Base-by-base conservation (phyloP, 2,113 vertebrate species). In the Erpornis zantholeuca region DNA sequence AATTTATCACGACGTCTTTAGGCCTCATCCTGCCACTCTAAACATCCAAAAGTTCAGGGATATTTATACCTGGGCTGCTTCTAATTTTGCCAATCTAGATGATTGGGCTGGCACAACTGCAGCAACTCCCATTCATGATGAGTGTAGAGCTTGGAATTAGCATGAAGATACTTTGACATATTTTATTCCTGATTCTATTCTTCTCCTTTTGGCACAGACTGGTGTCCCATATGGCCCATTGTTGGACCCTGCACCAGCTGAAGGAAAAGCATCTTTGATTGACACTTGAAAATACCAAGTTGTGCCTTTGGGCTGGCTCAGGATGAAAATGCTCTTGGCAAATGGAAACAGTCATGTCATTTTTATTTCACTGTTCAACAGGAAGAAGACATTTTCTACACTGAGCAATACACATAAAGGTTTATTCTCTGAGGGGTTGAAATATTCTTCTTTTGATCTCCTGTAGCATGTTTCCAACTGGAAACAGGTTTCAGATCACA, bases 231-330 rank as follows among this genome's bases (percentile, higher is more conserved):
- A 94, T 96, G 93, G 87, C 47, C 90, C 72, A 96, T 96, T 96
- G 95, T 96, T 94, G 92, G 91, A 93, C 84, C 42, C 90, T 72
- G 24, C 79, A 88, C 84, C 93, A 96, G 90, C 87, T 94, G 95
- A 97, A 94, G 78, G 87, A 88, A 95, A 97, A 91, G 78, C 35
- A 28, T 33, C 63, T 94, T 82, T 96, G 96, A 96, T 44, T 97
- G 96, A 90, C 93, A 88, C 72, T 82, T 78, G 49, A 94, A 97
- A 97, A 97, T 94, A 96, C 86, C 94, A 94, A 94, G 95, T 91
- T 88, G 76, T 84, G 92, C 80, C 86, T 94, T 88, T 88, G 94
- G 83, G 92, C 76, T 97, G 96, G 95, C 96, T 95, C 86, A 75
- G 82, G 60, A 91, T 95, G 94, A 52, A 93, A 92, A 95, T 44